phyloP scores from a whole-genome alignment of 1,140 invertebrate species.

The Penaeus japonicus region DNA sequence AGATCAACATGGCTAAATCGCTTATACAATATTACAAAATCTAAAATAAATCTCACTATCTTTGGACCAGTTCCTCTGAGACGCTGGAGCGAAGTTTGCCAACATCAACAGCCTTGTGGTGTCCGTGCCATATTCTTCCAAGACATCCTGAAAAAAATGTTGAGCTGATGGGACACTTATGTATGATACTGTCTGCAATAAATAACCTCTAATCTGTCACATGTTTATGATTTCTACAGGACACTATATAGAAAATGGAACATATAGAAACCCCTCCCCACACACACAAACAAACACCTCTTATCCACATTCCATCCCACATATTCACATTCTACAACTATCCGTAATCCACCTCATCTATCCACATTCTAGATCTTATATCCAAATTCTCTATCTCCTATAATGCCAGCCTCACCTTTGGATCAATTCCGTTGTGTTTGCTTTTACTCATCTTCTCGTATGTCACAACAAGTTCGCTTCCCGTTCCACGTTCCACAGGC shows the following conservation, averaged over 20 bases:
- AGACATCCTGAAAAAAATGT: slow-evolving; percentile 68
- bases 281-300: too few species aligned
- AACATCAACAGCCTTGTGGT: slow-evolving; percentile 86
- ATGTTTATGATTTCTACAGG: too few species aligned
- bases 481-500: slow-evolving; percentile 72
- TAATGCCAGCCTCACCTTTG: slow-evolving; percentile 65
- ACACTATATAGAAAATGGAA: too few species aligned
- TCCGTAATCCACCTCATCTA: too few species aligned
- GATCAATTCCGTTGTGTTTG: slow-evolving; percentile 95
- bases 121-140: slow-evolving; percentile 85
- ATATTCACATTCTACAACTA: too few species aligned
- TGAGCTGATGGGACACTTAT: too few species aligned
- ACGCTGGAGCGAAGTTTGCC: slow-evolving; percentile 83
- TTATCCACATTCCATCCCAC: too few species aligned
- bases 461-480: slow-evolving; percentile 72
- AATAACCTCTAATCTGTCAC: too few species aligned
- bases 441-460: slow-evolving; percentile 99
- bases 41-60: slow-evolving; percentile 69
- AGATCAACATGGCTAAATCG: neutral
- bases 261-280: too few species aligned
- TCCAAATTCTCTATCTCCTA: too few species aligned
- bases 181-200: too few species aligned
- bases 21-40: neutral
- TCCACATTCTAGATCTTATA: too few species aligned
- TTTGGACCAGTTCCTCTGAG: slow-evolving; percentile 84